phyloP scores from a whole-genome alignment of 2,797 vertebrate genomes.

The Artibeus lituratus region DNA sequence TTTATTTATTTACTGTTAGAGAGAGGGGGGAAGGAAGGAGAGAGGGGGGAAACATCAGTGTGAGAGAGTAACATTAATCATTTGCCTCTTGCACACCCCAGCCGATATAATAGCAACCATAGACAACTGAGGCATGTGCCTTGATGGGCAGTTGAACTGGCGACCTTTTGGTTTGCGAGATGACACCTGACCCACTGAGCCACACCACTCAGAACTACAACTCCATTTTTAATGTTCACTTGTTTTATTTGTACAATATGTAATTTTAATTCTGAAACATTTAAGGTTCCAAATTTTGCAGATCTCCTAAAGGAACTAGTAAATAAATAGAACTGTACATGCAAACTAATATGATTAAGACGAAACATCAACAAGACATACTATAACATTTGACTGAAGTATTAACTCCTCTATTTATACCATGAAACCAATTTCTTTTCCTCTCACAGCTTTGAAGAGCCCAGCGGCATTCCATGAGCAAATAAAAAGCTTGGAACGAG shows the following conservation, averaged over 20 bases:
- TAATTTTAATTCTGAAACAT: conserved; percentile 27
- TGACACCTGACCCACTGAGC: background rate
- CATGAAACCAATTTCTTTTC: conserved; percentile 69
- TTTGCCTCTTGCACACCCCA: background rate
- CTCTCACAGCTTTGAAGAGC: conserved; percentile 93
- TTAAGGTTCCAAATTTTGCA: background rate
- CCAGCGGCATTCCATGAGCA: conserved; percentile 96
- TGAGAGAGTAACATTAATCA: background rate
- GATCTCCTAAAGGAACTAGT: conserved; percentile 23
- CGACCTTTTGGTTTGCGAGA: background rate
- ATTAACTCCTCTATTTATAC: conserved; percentile 32
- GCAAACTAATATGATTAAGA: background rate
- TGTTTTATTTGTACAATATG: conserved; percentile 39
- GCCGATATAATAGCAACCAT: background rate
- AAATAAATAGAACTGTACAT: conserved; percentile 26
- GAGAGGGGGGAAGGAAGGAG: too few relatives aligned
- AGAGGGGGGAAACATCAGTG: background rate
- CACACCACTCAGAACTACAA: background rate
- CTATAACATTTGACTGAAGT: background rate
- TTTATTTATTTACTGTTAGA: background rate
- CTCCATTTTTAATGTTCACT: background rate
- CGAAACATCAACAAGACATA: background rate
- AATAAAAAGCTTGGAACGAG: conserved; percentile 96
- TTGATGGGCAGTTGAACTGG: background rate
- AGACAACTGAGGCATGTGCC: background rate